These are phyloP conservation scores for Felis catus DNA, from an alignment of 2,113 vertebrate genomes.

Conservation along the genomic window DNA sequence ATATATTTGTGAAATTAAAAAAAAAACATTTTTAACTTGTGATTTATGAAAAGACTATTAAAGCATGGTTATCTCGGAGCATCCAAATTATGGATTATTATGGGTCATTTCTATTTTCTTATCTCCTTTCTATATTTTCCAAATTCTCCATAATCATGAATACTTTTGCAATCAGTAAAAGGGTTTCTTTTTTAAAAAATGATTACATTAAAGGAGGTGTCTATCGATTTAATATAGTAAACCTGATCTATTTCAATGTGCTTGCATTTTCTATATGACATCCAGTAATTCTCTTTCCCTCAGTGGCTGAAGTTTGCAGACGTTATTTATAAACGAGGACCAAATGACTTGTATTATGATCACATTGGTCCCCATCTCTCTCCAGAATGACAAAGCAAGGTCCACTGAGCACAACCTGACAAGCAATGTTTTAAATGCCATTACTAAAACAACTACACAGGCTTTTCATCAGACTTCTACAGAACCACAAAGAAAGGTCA, in stretches of 20 bases:
- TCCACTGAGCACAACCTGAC: not conserved
- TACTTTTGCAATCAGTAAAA: not conserved
- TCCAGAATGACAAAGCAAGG: conserved; percentile 20
- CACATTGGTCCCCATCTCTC: not conserved
- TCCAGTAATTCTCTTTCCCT: not conserved
- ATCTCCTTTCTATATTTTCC: not conserved
- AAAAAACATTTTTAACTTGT: not conserved
- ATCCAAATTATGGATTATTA: not conserved
- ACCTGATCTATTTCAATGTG: not conserved
- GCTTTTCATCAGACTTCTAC: conserved; percentile 16
- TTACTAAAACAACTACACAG: conserved; percentile 50
- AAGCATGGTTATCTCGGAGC: not conserved
- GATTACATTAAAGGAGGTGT: not conserved
- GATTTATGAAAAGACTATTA: conserved; percentile 17
- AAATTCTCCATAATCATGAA: not conserved
- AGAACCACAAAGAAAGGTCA: conserved; percentile 63
- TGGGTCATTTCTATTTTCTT: not conserved
- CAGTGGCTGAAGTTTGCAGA: not conserved
- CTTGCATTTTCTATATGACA: conserved; percentile 27
- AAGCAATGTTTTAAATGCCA: not conserved
- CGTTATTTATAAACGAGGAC: conserved; percentile 19
- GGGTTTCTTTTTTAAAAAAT: not conserved
- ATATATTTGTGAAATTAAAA: conserved; percentile 38
- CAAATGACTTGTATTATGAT: not conserved
- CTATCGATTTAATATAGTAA: not conserved